Percentiles rank a stretch among this genome's conserved stretches.
phyloP scores from a whole-genome alignment of 2,888 invertebrate species.

The Ophion ellenae region DNA sequence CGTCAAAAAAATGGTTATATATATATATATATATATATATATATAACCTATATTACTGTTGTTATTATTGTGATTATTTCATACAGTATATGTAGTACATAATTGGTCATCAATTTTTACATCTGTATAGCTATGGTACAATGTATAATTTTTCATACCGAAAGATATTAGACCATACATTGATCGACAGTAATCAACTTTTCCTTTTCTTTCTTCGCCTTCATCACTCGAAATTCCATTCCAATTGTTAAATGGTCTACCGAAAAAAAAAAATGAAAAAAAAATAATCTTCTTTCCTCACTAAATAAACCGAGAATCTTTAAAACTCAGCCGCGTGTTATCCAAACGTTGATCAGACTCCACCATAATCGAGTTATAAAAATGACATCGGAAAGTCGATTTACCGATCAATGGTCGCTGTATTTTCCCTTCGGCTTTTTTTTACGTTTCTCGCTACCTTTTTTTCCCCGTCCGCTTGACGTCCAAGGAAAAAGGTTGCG shows the following conservation, averaged over 20 bases:
- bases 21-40: too few relatives aligned
- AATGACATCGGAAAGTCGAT: background rate
- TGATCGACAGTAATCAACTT: background rate
- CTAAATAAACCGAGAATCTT: background rate
- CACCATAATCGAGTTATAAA: background rate
- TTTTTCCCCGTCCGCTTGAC: background rate
- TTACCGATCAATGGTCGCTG: background rate
- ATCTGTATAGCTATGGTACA: background rate
- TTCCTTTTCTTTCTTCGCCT: background rate
- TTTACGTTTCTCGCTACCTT: background rate
- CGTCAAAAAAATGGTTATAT: too few relatives aligned
- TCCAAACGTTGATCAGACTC: background rate
- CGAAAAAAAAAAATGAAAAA: background rate
- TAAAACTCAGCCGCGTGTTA: background rate
- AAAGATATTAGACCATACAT: background rate
- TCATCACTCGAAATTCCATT: background rate
- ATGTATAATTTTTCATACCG: background rate
- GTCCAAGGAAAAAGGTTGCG: conserved; percentile 16
- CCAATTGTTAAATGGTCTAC: background rate
- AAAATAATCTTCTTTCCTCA: background rate
- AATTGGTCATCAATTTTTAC: background rate
- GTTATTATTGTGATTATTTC: too few relatives aligned
- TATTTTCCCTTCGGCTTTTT: background rate
- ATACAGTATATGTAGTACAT: background rate
- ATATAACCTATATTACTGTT: too few relatives aligned